Conservation (phyloP, 1,140 invertebrate species). For the Homalodisca vitripennis region DNA sequence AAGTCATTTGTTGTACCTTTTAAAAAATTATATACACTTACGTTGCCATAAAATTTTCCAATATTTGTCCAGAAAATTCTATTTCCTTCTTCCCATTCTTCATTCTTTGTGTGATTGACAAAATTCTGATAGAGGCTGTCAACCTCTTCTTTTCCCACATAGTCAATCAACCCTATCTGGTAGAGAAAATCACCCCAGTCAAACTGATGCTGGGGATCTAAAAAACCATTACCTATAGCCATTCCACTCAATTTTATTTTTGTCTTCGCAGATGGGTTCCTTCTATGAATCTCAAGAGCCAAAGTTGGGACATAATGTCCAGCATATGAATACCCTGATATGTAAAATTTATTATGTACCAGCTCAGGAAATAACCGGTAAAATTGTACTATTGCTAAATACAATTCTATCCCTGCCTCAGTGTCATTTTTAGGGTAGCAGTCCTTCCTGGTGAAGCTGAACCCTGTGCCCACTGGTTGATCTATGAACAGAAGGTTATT, state of each 20-base stretch:
- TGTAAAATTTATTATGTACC: conserved; percentile 66
- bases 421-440: conserved; percentile 67
- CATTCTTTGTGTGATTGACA: not conserved
- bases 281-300: conserved; percentile 69
- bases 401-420: conserved; percentile 45
- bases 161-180: conserved; percentile 59
- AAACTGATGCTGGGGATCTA: conserved; percentile 75
- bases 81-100: conserved; percentile 22
- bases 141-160: conserved; percentile 46
- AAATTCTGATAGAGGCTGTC: conserved; percentile 11
- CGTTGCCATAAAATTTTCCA: conserved; percentile 49
- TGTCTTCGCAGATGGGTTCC: conserved; percentile 56
- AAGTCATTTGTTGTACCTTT: conserved; percentile 75
- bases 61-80: not conserved
- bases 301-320: conserved; percentile 81
- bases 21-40: conserved; percentile 60
- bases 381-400: conserved; percentile 55
- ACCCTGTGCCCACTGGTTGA: conserved; percentile 53
- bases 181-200: conserved; percentile 79
- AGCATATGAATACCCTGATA: conserved; percentile 85
- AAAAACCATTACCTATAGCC: conserved; percentile 82
- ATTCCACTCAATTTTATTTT: conserved; percentile 64
- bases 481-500: conserved; percentile 69
- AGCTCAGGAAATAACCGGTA: conserved; percentile 69
- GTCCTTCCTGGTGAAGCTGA: conserved; percentile 62